phyloP scores from a whole-genome alignment of 1,140 invertebrate genomes.

The Maconellicoccus hirsutus region DNA sequence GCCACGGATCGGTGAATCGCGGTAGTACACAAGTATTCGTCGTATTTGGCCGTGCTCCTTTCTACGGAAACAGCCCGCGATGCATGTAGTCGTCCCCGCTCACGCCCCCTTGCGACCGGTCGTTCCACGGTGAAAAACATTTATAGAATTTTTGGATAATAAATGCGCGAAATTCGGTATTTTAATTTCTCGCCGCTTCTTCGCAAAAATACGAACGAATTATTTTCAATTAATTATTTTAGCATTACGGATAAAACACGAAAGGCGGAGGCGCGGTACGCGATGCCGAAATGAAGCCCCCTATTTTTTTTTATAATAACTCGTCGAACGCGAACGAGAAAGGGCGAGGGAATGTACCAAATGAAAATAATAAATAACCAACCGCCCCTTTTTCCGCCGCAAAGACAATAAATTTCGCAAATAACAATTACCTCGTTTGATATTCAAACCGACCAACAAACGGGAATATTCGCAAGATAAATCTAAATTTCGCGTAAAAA shows the following conservation, averaged over 20 bases:
- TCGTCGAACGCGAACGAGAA: neutral
- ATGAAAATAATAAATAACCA: constrained; percentile 6
- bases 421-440: neutral
- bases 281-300: neutral
- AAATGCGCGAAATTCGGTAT: neutral
- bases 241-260: neutral
- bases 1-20: neutral
- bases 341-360: neutral
- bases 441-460: neutral
- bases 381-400: constrained; percentile 1
- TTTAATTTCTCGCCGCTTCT: neutral
- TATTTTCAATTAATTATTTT: neutral
- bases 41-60: too few relatives aligned
- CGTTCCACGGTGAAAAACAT: too few relatives aligned
- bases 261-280: neutral
- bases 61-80: too few relatives aligned
- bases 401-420: constrained; percentile 4
- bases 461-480: neutral
- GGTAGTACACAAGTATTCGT: too few relatives aligned
- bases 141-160: too few relatives aligned
- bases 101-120: too few relatives aligned
- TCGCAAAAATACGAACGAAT: neutral
- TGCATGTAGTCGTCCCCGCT: too few relatives aligned
- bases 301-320: neutral
- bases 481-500: neutral